Evolutionary conservation across 2,888 invertebrate species (phyloP).

Genomic region (Ischnura elegans): DNA sequence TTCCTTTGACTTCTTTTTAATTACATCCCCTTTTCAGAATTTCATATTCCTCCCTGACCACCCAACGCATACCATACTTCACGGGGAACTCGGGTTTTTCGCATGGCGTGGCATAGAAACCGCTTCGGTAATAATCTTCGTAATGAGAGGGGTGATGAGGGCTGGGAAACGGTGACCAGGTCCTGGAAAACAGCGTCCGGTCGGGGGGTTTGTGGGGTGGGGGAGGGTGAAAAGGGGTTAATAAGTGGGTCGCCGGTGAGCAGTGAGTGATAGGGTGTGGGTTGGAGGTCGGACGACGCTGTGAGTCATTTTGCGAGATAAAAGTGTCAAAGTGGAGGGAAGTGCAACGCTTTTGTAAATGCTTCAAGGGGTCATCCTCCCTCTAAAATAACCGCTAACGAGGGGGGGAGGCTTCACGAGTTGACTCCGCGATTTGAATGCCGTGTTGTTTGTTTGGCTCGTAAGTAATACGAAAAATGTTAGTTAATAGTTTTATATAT

Average conservation of each 20-base stretch:
- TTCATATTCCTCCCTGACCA: not conserved
- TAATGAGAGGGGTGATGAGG: slow-evolving; percentile 16
- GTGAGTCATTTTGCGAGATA: slow-evolving; percentile 8
- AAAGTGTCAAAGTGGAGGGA: slow-evolving; percentile 9
- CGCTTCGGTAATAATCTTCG: slow-evolving; percentile 38
- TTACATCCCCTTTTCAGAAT: too few species aligned
- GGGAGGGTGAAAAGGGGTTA: not conserved
- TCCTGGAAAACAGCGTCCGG: not conserved
- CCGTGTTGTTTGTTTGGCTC: too few species aligned
- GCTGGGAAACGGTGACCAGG: not conserved
- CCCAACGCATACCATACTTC: too few species aligned
- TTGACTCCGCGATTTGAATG: not conserved
- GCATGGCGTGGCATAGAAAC: not conserved
- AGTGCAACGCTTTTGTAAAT: not conserved
- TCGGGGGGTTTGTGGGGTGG: not conserved
- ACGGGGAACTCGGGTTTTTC: not conserved
- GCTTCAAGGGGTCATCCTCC: not conserved
- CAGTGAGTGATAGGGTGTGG: not conserved
- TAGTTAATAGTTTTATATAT: too few species aligned
- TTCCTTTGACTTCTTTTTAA: too few species aligned
- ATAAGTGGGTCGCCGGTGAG: not conserved
- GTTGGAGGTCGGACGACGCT: not conserved
- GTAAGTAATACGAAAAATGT: too few species aligned
- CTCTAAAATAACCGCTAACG: not conserved
- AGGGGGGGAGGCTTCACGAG: too few species aligned